Percentiles rank a stretch among this genome's conserved stretches.
These are phyloP conservation scores for Drosophila austrosaltans DNA, from an alignment of 2,888 invertebrate species.

Conservation along the genomic window DNA sequence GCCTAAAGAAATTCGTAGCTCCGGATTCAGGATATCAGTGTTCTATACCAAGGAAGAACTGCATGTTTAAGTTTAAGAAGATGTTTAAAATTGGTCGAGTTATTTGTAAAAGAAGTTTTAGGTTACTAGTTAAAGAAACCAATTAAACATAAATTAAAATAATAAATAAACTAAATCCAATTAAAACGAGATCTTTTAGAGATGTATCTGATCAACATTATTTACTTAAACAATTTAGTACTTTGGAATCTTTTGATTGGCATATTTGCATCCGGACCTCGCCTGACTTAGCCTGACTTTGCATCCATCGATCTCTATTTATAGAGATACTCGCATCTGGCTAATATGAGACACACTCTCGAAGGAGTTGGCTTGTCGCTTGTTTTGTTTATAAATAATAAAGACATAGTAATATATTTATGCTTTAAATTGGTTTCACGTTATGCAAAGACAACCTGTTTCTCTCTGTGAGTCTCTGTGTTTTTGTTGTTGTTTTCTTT, in stretches of 20 bases:
- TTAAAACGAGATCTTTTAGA: too few species aligned
- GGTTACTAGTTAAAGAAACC: too few species aligned
- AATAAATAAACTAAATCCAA: too few species aligned
- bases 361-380: constrained; percentile 15
- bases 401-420: constrained; percentile 76
- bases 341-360: constrained; percentile 8
- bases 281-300: background rate
- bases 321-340: constrained; percentile 10
- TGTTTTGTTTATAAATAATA: constrained; percentile 61
- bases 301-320: constrained; percentile 8
- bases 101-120: too few species aligned
- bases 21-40: too few species aligned
- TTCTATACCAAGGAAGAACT: too few species aligned
- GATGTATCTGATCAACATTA: too few species aligned
- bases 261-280: background rate
- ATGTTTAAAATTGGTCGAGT: too few species aligned
- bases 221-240: too few species aligned
- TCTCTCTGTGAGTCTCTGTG: constrained; percentile 2
- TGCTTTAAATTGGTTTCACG: constrained; percentile 67
- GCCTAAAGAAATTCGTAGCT: too few species aligned
- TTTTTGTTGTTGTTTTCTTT: constrained; percentile 35
- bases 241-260: background rate
- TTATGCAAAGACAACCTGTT: constrained; percentile 70
- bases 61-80: too few species aligned
- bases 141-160: too few species aligned